These are phyloP conservation scores for Rhopalosiphum maidis DNA, from an alignment of 1,140 invertebrate genomes.

Conservation along the genomic window DNA sequence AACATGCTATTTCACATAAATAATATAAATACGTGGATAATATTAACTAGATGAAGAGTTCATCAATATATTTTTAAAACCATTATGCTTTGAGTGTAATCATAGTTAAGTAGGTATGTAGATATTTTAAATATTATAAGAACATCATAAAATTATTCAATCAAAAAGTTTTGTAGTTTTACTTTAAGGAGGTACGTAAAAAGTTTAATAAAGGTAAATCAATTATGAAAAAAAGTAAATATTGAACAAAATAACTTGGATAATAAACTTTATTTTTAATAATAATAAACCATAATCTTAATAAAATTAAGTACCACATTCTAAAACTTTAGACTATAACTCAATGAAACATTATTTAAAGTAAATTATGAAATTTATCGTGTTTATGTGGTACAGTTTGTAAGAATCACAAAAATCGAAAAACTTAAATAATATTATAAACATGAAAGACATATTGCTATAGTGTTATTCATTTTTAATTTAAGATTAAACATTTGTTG, in stretches of 20 bases:
- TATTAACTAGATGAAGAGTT: neutral
- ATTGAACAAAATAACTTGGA: conserved; percentile 3
- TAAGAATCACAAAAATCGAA: neutral
- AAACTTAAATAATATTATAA: neutral
- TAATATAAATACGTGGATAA: neutral
- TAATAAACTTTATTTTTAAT: conserved; percentile 14
- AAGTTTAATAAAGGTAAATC: conserved; percentile 1
- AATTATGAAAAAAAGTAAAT: conserved; percentile 19
- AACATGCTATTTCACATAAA: neutral
- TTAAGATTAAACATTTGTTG: neutral
- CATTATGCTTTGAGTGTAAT: neutral
- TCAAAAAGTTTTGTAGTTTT: conserved; percentile 7
- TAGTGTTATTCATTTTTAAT: neutral
- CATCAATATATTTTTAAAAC: neutral
- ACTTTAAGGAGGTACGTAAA: neutral
- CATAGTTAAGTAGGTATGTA: neutral
- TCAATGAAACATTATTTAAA: neutral
- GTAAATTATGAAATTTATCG: neutral
- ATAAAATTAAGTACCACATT: neutral
- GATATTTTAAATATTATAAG: neutral
- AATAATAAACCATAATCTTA: conserved; percentile 2
- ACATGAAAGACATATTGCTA: neutral
- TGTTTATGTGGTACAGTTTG: neutral
- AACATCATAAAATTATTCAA: conserved; percentile 1
- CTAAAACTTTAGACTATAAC: neutral